Conservation (phyloP, 2,797 vertebrate species). For the Gastrophryne carolinensis region DNA sequence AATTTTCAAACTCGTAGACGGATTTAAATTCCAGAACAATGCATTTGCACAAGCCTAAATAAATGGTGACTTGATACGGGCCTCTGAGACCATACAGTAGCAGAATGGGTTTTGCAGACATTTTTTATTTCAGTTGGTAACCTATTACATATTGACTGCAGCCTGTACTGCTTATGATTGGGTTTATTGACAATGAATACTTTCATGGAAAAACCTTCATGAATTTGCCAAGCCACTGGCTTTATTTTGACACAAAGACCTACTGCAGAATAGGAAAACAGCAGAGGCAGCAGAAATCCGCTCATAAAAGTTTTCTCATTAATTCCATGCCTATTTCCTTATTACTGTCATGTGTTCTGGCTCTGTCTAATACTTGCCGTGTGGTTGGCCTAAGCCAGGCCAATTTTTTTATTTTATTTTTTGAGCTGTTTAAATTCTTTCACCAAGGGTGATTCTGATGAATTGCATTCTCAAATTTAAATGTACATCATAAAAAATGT, state of each 20-base stretch:
- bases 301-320: constrained; percentile 35
- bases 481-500: too few relatives aligned
- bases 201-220: background rate
- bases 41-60: too few relatives aligned
- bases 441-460: too few relatives aligned
- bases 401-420: too few relatives aligned
- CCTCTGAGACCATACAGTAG: background rate
- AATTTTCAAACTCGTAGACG: too few relatives aligned
- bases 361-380: background rate
- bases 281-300: background rate
- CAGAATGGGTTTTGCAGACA: background rate
- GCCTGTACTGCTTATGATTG: background rate
- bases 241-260: background rate
- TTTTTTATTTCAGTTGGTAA: background rate
- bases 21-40: too few relatives aligned
- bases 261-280: background rate
- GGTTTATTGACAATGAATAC: background rate
- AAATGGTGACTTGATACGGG: too few relatives aligned
- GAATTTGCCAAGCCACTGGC: constrained; percentile 45
- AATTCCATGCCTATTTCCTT: constrained; percentile 18
- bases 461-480: too few relatives aligned
- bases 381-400: too few relatives aligned
- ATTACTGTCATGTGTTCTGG: constrained; percentile 43
- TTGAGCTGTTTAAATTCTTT: too few relatives aligned
- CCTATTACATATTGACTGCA: constrained; percentile 4